phyloP scores from a whole-genome alignment of 2,888 invertebrate genomes.

The Ichneumoninae sp. region DNA sequence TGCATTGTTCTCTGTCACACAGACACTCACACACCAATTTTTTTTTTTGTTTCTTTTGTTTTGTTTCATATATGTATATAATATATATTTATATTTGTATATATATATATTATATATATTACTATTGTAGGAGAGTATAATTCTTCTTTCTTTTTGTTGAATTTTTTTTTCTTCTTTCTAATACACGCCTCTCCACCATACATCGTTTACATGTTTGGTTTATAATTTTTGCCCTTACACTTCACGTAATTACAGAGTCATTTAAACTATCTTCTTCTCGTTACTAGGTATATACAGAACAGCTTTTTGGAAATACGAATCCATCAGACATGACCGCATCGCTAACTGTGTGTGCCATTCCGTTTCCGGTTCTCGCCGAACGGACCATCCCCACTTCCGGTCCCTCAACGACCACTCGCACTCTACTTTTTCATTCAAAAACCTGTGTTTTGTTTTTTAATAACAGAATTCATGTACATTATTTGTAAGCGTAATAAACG shows the following conservation, averaged over 20 bases:
- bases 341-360: conserved; percentile 44
- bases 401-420: conserved; percentile 8
- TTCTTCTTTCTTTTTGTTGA: conserved; percentile 31
- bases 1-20: conserved; percentile 72
- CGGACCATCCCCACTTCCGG: not conserved
- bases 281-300: conserved; percentile 68
- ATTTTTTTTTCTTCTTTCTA: conserved; percentile 61
- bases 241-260: conserved; percentile 69
- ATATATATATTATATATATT: conserved; percentile 56
- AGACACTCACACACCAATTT: conserved; percentile 59
- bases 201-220: conserved; percentile 69
- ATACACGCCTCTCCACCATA: conserved; percentile 69
- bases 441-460: not conserved
- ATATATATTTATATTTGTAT: conserved; percentile 66
- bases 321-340: conserved; percentile 52
- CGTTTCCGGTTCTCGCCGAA: conserved; percentile 28
- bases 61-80: conserved; percentile 63
- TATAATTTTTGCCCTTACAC: conserved; percentile 67
- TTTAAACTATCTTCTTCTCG: conserved; percentile 62
- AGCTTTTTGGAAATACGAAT: conserved; percentile 59
- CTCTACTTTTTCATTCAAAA: conserved; percentile 25
- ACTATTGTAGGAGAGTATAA: conserved; percentile 66
- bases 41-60: conserved; percentile 26
- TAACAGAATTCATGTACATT: not conserved
- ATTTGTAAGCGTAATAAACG: not conserved